These are phyloP conservation scores for Hippoglossus hippoglossus DNA, from an alignment of 2,797 vertebrate species.

Conservation along the genomic window DNA sequence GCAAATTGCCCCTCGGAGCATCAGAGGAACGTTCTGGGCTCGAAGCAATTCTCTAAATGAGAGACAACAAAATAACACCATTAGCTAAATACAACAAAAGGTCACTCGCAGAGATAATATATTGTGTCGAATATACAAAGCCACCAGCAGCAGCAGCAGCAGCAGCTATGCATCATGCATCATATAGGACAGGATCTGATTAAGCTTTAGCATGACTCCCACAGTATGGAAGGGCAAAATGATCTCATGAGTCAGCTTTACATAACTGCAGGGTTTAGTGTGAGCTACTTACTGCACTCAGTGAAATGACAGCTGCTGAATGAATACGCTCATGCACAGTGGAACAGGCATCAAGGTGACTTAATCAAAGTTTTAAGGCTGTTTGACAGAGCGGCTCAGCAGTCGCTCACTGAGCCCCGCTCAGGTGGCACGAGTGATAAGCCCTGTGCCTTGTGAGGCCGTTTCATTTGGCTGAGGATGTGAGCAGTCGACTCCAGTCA, in stretches of 20 bases:
- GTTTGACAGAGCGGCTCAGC: slow-evolving; percentile 37
- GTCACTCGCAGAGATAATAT: not conserved
- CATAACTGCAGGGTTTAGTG: slow-evolving; percentile 38
- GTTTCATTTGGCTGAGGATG: slow-evolving; percentile 36
- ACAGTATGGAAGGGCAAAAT: slow-evolving; percentile 18
- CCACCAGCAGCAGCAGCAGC: not conserved
- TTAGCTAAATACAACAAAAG: slow-evolving; percentile 6
- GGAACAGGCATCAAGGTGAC: slow-evolving; percentile 47
- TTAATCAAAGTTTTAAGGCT: slow-evolving; percentile 40
- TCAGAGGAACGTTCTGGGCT: slow-evolving; percentile 5
- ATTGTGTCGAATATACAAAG: not conserved
- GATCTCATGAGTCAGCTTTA: slow-evolving; percentile 51
- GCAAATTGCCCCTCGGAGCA: slow-evolving; percentile 4
- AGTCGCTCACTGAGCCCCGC: slow-evolving; percentile 24
- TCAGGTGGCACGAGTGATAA: slow-evolving; percentile 59
- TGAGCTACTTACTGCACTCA: slow-evolving; percentile 43
- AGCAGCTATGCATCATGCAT: not conserved
- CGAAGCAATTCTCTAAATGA: slow-evolving; percentile 1
- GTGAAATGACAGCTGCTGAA: slow-evolving; percentile 57
- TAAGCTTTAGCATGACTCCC: slow-evolving; percentile 17
- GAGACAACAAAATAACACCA: not conserved
- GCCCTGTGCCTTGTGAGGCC: slow-evolving; percentile 5
- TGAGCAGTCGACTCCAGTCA: slow-evolving; percentile 26
- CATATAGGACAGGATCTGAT: slow-evolving; percentile 1
- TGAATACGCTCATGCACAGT: slow-evolving; percentile 37